A percentile compares a stretch with the other conserved stretches of the same genome.
phyloP scores from a whole-genome alignment of 2,113 vertebrate genomes.

The Polypterus senegalus region DNA sequence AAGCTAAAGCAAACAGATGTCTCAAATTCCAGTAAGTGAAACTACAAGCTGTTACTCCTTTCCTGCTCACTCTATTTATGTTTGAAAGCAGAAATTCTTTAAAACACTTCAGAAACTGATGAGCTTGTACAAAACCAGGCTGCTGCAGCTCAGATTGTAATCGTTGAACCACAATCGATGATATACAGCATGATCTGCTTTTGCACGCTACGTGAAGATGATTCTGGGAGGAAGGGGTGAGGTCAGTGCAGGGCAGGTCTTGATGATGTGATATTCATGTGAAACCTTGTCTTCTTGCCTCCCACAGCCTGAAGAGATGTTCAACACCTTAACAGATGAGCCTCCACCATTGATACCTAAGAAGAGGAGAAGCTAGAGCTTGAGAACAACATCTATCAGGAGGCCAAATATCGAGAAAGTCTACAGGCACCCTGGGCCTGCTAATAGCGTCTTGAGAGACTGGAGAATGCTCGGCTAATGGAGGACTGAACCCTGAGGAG shows the following conservation, averaged over 20 bases:
- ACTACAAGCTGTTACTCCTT: too few species aligned
- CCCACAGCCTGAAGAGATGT: constrained; percentile 41
- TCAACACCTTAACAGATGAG: constrained; percentile 22
- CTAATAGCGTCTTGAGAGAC: too few species aligned
- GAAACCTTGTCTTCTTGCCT: background rate
- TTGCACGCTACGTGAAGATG: background rate
- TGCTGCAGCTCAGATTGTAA: background rate
- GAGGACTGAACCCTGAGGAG: too few species aligned
- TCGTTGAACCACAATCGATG: background rate
- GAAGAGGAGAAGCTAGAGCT: constrained; percentile 25
- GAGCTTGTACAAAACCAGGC: background rate
- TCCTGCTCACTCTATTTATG: too few species aligned
- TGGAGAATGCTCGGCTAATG: too few species aligned
- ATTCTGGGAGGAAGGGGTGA: background rate
- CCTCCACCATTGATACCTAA: constrained; percentile 43
- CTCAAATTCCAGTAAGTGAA: too few species aligned
- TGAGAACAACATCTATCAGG: too few species aligned
- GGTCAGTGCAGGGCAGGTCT: background rate
- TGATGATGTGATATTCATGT: background rate
- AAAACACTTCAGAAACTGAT: too few species aligned
- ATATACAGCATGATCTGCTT: background rate
- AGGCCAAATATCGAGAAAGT: too few species aligned
- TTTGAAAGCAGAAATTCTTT: too few species aligned
- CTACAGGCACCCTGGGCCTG: too few species aligned
- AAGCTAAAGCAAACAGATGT: too few species aligned